Base-by-base conservation (phyloP, 1,140 invertebrate species). In the Drosophila melanica region DNA sequence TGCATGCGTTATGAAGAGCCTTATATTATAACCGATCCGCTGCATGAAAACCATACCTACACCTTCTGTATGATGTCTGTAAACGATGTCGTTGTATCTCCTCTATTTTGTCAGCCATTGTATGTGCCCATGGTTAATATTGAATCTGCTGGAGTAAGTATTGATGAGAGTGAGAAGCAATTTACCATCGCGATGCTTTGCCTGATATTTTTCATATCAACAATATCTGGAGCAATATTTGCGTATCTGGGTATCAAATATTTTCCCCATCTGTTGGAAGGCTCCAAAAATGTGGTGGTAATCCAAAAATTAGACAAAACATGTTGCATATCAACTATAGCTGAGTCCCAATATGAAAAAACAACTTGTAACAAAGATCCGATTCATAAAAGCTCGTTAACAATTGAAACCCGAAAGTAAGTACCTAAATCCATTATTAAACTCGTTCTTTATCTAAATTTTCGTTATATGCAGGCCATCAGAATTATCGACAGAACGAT, bases 181-280 rank as follows among this genome's bases (percentile, higher is more conserved):
- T 85, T 89, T 45, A 85, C 81, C 9, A 73, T 89, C 3, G 74
- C 65, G 4, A 85, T 89, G 73, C 50, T 85, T 7, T 79, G 74
- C 12, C 50, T 85, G 1, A 85, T 89, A 23, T 81, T 85, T 23
- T 59, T 74, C 18, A 42, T 85, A 10, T 89, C 81, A 0, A 77
- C 69, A 0, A 11, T 85, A 1, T 60, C 73, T 51, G 81, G 84
- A 1, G 76, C 60, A 1, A 62, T 82, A 33, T 67, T 82, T 18
- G 76, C 81, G 0, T 89, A 85, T 51, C 57, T 81, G 16, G 79
- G 81, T 20, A 72, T 89, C 0, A 89, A 80, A 45, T 64, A 65
- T 0, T 89, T 77, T 58, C 84, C 84, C 0, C 74, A 89, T 70
- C 48, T 89, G 0, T 33, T 89, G 39, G 84, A 89, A 23, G 84